Base-by-base conservation (phyloP, 2,113 vertebrate species). In the Oreamnos americanus region DNA sequence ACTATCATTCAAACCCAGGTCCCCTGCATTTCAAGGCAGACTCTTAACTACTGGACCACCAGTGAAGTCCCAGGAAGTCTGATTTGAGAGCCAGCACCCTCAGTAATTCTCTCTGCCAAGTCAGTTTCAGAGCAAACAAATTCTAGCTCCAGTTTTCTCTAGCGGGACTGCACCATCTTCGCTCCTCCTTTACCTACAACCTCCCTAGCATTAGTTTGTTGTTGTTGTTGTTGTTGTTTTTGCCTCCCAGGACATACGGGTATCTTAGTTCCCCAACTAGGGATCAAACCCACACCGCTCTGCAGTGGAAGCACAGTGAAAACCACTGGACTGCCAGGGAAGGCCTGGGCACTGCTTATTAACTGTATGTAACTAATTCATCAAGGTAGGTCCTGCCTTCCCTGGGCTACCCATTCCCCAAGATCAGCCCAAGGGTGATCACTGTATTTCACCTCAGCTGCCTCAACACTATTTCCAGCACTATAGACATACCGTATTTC, bases 101-200 rank as follows among this genome's bases (percentile, higher is more conserved):
- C 39, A 60, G 74, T 84, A 78, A 58, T 39, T 64, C 15, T 87
- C 79, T 87, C 79, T 33, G 39, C 53, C 84, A 85, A 64, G 21
- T 30, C 45, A 64, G 33, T 74, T 97, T 94, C 21, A 92, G 90
- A 95, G 71, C 30, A 79, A 91, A 91, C 16, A 23, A 97, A 93
- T 84, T 36, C 53, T 26, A 58, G 88, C 62, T 33, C 67, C 2
- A 91, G 36, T 86, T 88, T 84, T 47, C 39, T 82, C 87, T 58
- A 82, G 9, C 36, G 10, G 51, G 19, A 60, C 33, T 94, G 33
- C 47, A 11, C 78, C 25, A 88, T 45, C 23, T 62, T 36, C 33
- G 57, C 67, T 85, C 49, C 60, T 83, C 92, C 51, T 78, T 76
- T 49, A 95, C 30, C 86, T 91, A 82, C 7, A 39, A 90, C n/a